Percentiles rank a stretch among this genome's conserved stretches.
phyloP scores from a whole-genome alignment of 1,140 invertebrate genomes.

The Tribolium madens region DNA sequence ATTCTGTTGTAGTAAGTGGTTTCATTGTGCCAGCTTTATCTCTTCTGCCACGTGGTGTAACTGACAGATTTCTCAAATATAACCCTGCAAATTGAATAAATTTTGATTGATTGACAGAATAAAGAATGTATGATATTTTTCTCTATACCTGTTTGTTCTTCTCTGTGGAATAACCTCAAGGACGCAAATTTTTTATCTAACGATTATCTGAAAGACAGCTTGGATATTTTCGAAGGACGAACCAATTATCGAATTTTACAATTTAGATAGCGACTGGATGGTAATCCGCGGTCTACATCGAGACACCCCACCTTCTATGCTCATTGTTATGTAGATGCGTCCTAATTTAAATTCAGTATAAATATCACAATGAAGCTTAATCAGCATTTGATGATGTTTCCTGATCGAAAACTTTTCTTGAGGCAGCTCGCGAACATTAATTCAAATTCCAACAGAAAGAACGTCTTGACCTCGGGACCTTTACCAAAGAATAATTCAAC shows the following conservation, averaged over 20 bases:
- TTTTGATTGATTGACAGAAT: conserved; percentile 53
- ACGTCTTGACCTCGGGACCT: conserved; percentile 34
- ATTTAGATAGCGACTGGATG: conserved; percentile 28
- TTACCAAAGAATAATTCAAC: conserved; percentile 4
- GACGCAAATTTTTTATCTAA: not conserved
- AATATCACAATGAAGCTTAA: conserved; percentile 47
- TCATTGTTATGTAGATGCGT: conserved; percentile 47
- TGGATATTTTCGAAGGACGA: conserved; percentile 8
- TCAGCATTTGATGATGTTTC: conserved; percentile 46
- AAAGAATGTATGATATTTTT: conserved; percentile 43
- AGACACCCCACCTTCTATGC: conserved; percentile 8
- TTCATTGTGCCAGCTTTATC: conserved; percentile 52
- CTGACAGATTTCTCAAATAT: conserved; percentile 54
- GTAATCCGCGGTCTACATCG: conserved; percentile 23
- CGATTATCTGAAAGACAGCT: not conserved
- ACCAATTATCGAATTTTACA: conserved; percentile 43
- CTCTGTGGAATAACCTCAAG: not conserved
- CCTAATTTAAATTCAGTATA: conserved; percentile 49
- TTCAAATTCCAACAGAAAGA: conserved; percentile 18
- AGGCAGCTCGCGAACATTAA: conserved; percentile 9
- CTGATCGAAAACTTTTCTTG: conserved; percentile 37
- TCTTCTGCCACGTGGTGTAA: conserved; percentile 41
- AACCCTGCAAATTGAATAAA: conserved; percentile 51
- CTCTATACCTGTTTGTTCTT: conserved; percentile 15
- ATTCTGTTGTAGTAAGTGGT: conserved; percentile 51